Conservation (phyloP, 2,797 vertebrate genomes). For the Cirrhinus molitorella region DNA sequence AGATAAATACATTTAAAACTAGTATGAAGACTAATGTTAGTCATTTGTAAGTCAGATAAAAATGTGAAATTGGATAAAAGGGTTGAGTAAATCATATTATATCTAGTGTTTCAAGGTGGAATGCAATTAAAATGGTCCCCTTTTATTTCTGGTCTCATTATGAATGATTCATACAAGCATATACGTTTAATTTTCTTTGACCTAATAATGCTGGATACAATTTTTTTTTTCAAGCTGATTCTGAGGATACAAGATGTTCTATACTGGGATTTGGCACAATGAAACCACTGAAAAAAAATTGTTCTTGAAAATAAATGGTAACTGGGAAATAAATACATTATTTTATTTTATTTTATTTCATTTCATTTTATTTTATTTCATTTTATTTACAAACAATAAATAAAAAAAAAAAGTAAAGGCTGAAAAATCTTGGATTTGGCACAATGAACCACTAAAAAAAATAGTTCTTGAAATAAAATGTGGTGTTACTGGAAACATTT, state of each 20-base stretch:
- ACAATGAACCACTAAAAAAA: too few species aligned
- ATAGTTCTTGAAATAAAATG: too few species aligned
- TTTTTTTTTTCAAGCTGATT: background rate
- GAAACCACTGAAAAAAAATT: too few species aligned
- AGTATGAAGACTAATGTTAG: background rate
- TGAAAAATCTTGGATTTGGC: too few species aligned
- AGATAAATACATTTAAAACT: background rate
- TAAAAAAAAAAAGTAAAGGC: too few species aligned
- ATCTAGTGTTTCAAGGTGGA: background rate
- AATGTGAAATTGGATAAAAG: background rate
- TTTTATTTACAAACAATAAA: too few species aligned
- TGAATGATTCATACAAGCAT: background rate
- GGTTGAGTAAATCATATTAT: background rate
- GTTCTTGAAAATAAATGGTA: too few species aligned
- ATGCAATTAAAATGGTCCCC: background rate
- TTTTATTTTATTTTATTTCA: too few species aligned
- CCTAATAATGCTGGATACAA: background rate
- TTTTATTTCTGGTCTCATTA: background rate
- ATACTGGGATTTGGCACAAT: background rate
- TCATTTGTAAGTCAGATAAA: background rate
- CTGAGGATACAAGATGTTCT: background rate
- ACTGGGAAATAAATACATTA: too few species aligned
- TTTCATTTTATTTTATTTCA: too few species aligned
- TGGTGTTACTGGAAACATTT: too few species aligned
- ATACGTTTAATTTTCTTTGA: background rate